These are phyloP conservation scores for Montipora foliosa DNA, from an alignment of 64 coral and sea anemone species.

Conservation along the genomic window DNA sequence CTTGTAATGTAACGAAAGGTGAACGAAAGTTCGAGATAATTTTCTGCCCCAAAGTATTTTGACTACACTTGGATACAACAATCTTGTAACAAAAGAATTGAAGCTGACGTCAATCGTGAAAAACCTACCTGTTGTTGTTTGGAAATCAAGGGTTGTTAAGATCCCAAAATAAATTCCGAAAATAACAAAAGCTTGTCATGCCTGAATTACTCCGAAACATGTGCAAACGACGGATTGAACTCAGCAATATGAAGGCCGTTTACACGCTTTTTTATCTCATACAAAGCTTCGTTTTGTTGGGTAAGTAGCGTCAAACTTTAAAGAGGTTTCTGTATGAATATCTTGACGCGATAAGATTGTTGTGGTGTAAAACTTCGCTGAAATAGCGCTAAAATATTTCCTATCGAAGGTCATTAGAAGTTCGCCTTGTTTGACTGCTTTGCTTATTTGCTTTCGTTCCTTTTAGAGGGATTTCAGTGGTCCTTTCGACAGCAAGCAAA, in stretches of 20 bases:
- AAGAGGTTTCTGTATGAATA: neutral
- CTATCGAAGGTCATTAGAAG: neutral
- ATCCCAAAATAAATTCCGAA: neutral
- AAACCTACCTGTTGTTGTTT: neutral
- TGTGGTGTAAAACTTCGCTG: neutral
- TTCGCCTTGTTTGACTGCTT: neutral
- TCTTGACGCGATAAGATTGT: neutral
- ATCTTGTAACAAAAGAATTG: neutral
- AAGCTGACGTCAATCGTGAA: neutral
- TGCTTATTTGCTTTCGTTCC: neutral
- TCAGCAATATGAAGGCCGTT: neutral
- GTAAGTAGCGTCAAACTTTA: neutral
- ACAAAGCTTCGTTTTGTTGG: conserved; percentile 4
- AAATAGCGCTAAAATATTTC: neutral
- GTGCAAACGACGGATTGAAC: neutral
- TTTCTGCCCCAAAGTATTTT: neutral
- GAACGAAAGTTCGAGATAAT: neutral
- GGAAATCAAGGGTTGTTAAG: conserved; percentile 4
- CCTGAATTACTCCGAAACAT: neutral
- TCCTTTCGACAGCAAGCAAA: conserved; percentile 26
- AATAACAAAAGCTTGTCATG: neutral
- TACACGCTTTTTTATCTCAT: neutral
- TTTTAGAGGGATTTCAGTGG: conserved; percentile 55
- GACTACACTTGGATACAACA: neutral
- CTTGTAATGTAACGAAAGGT: too few species aligned